Conservation (phyloP, 2,888 invertebrate species). For the Drosophila glabriapex region DNA sequence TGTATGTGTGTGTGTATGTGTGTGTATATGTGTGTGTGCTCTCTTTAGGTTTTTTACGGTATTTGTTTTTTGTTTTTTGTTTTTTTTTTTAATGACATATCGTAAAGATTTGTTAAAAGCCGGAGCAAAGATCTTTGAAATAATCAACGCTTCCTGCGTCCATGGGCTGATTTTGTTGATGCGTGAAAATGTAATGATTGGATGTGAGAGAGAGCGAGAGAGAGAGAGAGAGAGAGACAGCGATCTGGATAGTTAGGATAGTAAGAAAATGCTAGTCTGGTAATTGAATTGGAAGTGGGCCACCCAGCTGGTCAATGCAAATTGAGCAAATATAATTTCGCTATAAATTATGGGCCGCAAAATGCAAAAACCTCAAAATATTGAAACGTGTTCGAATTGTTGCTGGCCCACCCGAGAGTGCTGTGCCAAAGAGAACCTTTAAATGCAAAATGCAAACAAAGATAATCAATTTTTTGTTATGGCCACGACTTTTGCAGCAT, state of each 20-base stretch:
- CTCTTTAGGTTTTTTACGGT: conserved; percentile 34
- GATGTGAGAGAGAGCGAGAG: not conserved
- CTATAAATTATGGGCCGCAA: conserved; percentile 71
- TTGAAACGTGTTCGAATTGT: conserved; percentile 80
- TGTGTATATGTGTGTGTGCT: conserved; percentile 22
- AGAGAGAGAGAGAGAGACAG: not conserved
- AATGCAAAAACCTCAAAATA: conserved; percentile 75
- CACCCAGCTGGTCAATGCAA: conserved; percentile 58
- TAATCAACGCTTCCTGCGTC: conserved; percentile 72
- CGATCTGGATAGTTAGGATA: not conserved
- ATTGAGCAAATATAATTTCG: conserved; percentile 75
- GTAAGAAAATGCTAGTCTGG: conserved; percentile 33
- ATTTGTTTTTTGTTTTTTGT: conserved; percentile 34
- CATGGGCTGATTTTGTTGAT: conserved; percentile 62
- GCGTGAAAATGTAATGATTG: conserved; percentile 61
- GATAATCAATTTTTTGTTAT: conserved; percentile 66
- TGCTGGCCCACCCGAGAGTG: conserved; percentile 40
- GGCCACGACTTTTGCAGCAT: conserved; percentile 59
- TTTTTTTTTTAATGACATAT: conserved; percentile 78
- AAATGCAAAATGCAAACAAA: conserved; percentile 56
- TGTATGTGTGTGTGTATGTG: conserved; percentile 8
- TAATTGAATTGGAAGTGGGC: conserved; percentile 52
- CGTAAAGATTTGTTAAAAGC: conserved; percentile 81
- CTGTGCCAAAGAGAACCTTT: conserved; percentile 13
- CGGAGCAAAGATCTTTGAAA: conserved; percentile 71